Conservation (phyloP, 2,888 invertebrate genomes). For the Amiota communis region DNA sequence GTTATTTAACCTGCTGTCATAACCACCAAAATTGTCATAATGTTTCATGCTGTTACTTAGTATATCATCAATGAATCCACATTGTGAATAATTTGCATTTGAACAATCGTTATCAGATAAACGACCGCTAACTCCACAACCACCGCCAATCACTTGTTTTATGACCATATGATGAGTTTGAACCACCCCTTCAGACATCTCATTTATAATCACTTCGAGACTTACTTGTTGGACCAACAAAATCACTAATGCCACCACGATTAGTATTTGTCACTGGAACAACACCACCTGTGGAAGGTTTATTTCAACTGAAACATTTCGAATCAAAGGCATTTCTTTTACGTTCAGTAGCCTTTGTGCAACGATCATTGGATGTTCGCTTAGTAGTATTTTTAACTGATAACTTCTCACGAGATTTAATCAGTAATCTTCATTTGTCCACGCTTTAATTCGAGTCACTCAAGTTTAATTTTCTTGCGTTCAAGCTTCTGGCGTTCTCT, state of each 20-base stretch:
- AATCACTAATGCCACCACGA: constrained; percentile 61
- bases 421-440: constrained; percentile 82
- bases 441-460: constrained; percentile 87
- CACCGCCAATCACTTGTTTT: constrained; percentile 35
- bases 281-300: constrained; percentile 56
- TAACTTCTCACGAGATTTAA: constrained; percentile 72
- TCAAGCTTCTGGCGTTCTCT: constrained; percentile 87
- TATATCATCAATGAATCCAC: constrained; percentile 59
- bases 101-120: constrained; percentile 64
- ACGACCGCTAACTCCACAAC: constrained; percentile 54
- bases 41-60: constrained; percentile 62
- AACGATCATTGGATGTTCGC: constrained; percentile 69
- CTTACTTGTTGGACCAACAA: constrained; percentile 49
- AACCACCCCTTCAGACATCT: constrained; percentile 56
- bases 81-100: constrained; percentile 59
- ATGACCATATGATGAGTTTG: constrained; percentile 42
- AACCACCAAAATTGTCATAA: constrained; percentile 66
- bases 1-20: constrained; percentile 55
- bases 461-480: constrained; percentile 83
- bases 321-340: constrained; percentile 71
- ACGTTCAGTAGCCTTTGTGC: constrained; percentile 66
- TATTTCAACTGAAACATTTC: constrained; percentile 63
- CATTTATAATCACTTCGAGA: constrained; percentile 66
- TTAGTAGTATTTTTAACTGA: constrained; percentile 69
- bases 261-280: constrained; percentile 63